Evolutionary conservation across 2,113 vertebrate genomes (phyloP), one percentile per base, ranked within the genome.

Genomic region (Boulengeromyrus knoepffleri): DNA sequence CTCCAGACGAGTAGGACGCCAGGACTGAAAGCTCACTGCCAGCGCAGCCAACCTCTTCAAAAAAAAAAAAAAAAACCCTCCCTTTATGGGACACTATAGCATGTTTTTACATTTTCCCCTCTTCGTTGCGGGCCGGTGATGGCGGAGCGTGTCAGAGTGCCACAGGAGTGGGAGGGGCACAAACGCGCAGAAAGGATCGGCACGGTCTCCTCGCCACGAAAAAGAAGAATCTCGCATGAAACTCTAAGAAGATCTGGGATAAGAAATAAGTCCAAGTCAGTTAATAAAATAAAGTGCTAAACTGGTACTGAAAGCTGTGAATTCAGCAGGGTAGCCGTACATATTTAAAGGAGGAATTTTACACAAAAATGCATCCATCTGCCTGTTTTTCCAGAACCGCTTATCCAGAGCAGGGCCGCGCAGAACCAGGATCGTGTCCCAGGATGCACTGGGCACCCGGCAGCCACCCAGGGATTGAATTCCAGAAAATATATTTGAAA

Each of bases 11-110:
- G 88, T 85, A 74, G 74, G 89, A 62, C 77, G 85, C 92, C 86
- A 90, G 89, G 47, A 89, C 19, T 27, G 85, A 53, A 87, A 49
- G 47, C 80, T 91, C 46, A 52, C 88, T 93, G 90, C 90, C 91
- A 92, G 92, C 85, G 3, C 53, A 85, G 17, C 56, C 52, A 90
- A 85, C 86, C 90, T 90, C 77, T 93, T 91, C n/a, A 70, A 70
- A 70, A 70, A 70, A 92, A 92, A 92, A 92, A 90, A 91, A 88
- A 31, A 91, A 92, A 92, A 86, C 56, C 19, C 83, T 31, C 45
- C 62, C 90, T 90, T 62, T 87, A 50, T 49, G 89, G 42, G 87
- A 90, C 24, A 7, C n/a, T 46, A 39, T 9, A 42, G 46, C n/a
- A 50, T 3, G 70, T 89, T 46, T 56, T 49, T 49, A 50, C 46